Base-by-base conservation (phyloP, 1,140 invertebrate genomes). In the Matsumurasca onukii region DNA sequence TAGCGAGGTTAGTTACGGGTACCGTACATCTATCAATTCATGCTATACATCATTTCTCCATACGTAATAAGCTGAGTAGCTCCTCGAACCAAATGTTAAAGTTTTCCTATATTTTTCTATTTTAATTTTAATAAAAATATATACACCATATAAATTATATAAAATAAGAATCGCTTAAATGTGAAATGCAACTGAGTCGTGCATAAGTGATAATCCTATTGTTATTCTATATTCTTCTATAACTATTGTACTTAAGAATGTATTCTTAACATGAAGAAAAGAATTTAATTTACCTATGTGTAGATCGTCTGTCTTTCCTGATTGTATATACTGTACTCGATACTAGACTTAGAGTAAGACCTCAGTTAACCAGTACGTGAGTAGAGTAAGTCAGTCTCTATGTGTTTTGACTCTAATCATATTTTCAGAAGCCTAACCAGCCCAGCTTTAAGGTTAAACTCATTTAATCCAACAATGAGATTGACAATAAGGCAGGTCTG, bases 401-500 rank as follows among this genome's bases (percentile, higher is more conserved):
- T 20, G 51, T 25, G 29, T 59, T 22, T 59, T 55, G 34, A 55
- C 22, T 22, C 22, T 27, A 59, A 3, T 22, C 29, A 59, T 55
- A 5, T 55, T 55, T 55, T 20, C 20, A 55, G 51, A 5, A 9
- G 20, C 9, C 5, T n/a, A 55, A 55, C 17, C 51, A 20, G 51
- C 24, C 17, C 24, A 55, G 24, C 22, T 29, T 59, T 59, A 59
- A 59, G 55, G 22, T 59, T 59, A 59, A 59, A 59, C 55, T 59
- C 55, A 59, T 59, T 59, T 29, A 59, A 59, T 59, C 55, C 55
- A 59, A 59, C 55, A 59, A 59, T 59, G 55, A 59, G 55, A 25
- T 59, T 59, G 17, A 12, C 22, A 59, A 59, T 59, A 59, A 59
- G 55, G 34, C 34, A 17, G 17, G 5, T 5, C 5, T 5, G 5